Conservation (phyloP, 2,888 invertebrate genomes). For the Pseudococcus viburni region DNA sequence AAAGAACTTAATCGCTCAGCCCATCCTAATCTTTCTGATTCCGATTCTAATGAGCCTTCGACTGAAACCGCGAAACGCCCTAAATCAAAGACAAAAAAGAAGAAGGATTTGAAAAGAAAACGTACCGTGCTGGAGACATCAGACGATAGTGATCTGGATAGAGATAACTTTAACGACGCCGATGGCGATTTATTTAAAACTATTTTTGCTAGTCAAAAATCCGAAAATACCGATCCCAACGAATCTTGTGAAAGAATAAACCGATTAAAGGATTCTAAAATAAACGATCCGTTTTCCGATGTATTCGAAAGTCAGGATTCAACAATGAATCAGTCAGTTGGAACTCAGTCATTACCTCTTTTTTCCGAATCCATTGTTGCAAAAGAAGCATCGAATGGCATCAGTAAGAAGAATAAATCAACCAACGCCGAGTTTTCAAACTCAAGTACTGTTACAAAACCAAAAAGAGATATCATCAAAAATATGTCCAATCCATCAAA, state of each 20-base stretch:
- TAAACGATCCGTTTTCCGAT: not conserved
- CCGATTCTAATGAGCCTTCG: not conserved
- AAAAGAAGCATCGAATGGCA: not conserved
- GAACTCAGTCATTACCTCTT: conserved; percentile 1
- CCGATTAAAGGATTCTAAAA: not conserved
- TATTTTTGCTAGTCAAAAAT: not conserved
- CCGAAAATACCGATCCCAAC: not conserved
- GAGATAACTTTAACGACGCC: conserved; percentile 12
- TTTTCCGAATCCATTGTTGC: conserved; percentile 43
- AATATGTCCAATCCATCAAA: not conserved
- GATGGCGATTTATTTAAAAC: conserved; percentile 21
- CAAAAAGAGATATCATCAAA: not conserved
- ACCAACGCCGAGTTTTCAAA: not conserved
- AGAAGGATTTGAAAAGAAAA: conserved; percentile 15
- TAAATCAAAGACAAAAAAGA: not conserved
- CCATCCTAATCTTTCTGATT: not conserved
- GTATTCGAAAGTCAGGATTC: not conserved
- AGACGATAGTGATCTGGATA: conserved; percentile 2
- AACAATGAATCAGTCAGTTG: not conserved
- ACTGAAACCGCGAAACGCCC: not conserved
- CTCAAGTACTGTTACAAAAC: not conserved
- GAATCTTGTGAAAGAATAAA: not conserved
- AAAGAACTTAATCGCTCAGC: not conserved
- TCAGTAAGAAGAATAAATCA: not conserved
- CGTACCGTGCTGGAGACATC: not conserved